phyloP scores from a whole-genome alignment of 2,113 vertebrate species.

The Ceyx cyanopectus region DNA sequence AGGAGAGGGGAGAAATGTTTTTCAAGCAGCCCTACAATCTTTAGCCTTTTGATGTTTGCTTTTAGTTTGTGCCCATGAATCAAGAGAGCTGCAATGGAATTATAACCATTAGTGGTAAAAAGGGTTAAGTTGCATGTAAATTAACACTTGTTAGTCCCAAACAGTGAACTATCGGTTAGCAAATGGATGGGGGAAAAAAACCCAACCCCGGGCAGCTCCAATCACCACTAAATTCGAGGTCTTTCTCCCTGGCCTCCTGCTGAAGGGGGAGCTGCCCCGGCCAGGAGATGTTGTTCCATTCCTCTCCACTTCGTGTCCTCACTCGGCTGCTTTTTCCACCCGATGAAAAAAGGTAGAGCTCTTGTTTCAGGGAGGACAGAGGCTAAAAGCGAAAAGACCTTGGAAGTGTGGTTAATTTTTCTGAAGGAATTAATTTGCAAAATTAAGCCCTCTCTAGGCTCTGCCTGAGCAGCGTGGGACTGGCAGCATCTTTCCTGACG shows the following conservation, averaged over 20 bases:
- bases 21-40: neutral
- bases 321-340: conserved; percentile 1
- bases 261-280: rapidly evolving
- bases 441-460: neutral
- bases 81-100: neutral
- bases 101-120: neutral
- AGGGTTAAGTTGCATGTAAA: neutral
- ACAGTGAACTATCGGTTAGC: neutral
- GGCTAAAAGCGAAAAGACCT: neutral
- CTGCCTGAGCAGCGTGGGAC: neutral
- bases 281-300: neutral
- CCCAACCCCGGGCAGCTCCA: neutral
- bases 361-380: neutral
- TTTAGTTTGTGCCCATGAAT: neutral
- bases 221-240: too few relatives aligned
- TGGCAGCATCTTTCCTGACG: neutral
- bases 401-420: too few relatives aligned
- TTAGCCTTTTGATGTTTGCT: neutral
- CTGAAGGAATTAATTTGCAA: neutral
- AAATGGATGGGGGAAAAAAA: neutral
- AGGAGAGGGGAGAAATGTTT: rapidly evolving
- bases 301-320: conserved; percentile 58
- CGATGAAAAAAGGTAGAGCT: neutral
- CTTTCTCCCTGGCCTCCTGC: neutral
- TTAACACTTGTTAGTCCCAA: neutral